phyloP scores from a whole-genome alignment of 2,797 vertebrate species.

The Macropodus opercularis region DNA sequence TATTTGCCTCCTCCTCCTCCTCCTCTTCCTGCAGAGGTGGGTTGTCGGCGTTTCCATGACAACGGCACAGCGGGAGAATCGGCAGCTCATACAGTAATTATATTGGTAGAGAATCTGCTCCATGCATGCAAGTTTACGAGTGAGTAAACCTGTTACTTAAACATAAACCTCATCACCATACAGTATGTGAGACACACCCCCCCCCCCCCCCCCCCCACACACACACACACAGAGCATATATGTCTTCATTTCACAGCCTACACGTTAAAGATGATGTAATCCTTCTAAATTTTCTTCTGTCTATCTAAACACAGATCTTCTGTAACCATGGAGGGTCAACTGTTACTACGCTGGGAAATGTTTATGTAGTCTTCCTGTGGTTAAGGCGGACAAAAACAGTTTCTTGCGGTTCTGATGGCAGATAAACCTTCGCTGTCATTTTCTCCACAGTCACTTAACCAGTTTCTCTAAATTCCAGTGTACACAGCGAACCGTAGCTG shows the following conservation, averaged over 20 bases:
- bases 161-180: slow-evolving; percentile 27
- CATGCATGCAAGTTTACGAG: not conserved
- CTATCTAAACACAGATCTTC: slow-evolving; percentile 25
- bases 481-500: not conserved
- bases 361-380: slow-evolving; percentile 15
- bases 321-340: not conserved
- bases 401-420: slow-evolving; percentile 3
- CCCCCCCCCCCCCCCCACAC: too few species aligned
- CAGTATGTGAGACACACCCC: slow-evolving; percentile 26
- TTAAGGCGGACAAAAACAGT: slow-evolving; percentile 3
- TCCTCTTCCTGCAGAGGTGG: slow-evolving; percentile 69
- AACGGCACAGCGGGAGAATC: slow-evolving; percentile 68
- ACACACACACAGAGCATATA: not conserved
- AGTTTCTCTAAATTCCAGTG: slow-evolving; percentile 3
- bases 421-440: slow-evolving; percentile 12
- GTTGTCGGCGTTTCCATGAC: slow-evolving; percentile 66
- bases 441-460: not conserved
- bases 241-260: slow-evolving; percentile 33
- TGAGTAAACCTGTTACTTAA: slow-evolving; percentile 32
- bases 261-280: slow-evolving; percentile 20
- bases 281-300: slow-evolving; percentile 17
- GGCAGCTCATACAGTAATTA: slow-evolving; percentile 72
- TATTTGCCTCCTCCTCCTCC: slow-evolving; percentile 43
- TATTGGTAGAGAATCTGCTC: slow-evolving; percentile 52
- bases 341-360: slow-evolving; percentile 7